A percentile compares a stretch with the other conserved stretches of the same genome.
Evolutionary conservation across 2,888 invertebrate species (phyloP).

Genomic region (Aporophyla nigra): DNA sequence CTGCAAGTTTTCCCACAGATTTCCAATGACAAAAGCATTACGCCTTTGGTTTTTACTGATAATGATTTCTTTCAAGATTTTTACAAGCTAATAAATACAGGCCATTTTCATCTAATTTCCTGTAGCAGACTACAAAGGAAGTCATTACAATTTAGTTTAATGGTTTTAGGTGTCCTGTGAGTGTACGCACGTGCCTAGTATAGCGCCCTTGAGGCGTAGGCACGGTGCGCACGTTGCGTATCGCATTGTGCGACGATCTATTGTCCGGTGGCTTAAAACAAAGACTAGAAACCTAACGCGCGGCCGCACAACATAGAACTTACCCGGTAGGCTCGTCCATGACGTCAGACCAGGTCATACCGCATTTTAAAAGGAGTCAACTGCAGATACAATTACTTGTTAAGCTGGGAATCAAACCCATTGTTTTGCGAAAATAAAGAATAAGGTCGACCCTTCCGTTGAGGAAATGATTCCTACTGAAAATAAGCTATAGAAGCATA

Average conservation of each 20-base stretch:
- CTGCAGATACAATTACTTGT: constrained; percentile 1
- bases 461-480: background rate
- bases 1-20: constrained; percentile 5
- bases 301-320: constrained; percentile 66
- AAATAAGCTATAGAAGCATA: background rate
- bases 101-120: background rate
- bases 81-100: background rate
- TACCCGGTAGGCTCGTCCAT: constrained; percentile 56
- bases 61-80: background rate
- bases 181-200: constrained; percentile 73
- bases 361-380: constrained; percentile 5
- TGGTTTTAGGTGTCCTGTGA: constrained; percentile 54
- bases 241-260: constrained; percentile 80
- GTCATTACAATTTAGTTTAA: constrained; percentile 41
- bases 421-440: background rate
- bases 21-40: constrained; percentile 2
- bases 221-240: constrained; percentile 79
- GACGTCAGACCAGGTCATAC: constrained; percentile 54
- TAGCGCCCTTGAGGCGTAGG: constrained; percentile 78
- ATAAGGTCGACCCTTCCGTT: background rate
- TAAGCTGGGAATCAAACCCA: background rate
- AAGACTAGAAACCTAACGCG: constrained; percentile 81
- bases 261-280: constrained; percentile 78
- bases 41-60: background rate
- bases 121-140: constrained; percentile 11